Percentiles rank a stretch among this genome's conserved stretches.
Conservation (phyloP, 2,113 vertebrate genomes). For the Phoxinus phoxinus region DNA sequence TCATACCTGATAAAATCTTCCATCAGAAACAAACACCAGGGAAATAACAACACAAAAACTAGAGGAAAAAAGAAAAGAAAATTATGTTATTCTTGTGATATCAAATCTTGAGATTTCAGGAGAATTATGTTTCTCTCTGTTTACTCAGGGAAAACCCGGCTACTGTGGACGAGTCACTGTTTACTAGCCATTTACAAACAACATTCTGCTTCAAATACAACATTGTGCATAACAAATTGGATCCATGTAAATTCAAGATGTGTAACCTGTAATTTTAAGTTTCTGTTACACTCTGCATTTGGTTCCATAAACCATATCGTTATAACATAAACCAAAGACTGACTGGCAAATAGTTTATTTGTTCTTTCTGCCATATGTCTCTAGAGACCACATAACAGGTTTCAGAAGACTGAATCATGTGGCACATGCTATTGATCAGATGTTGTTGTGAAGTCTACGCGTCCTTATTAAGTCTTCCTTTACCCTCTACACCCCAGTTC, state of each 20-base stretch:
- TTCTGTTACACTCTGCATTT: not conserved
- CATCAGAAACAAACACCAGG: constrained; percentile 35
- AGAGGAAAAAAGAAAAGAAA: not conserved
- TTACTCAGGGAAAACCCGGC: not conserved
- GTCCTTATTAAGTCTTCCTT: constrained; percentile 22
- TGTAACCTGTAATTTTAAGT: constrained; percentile 12
- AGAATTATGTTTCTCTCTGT: not conserved
- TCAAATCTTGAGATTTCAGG: constrained; percentile 1
- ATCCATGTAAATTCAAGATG: not conserved
- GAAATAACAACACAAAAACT: constrained; percentile 5
- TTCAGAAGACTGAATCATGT: not conserved
- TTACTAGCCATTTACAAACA: constrained; percentile 18
- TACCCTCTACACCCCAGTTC: constrained; percentile 40
- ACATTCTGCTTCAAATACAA: constrained; percentile 3
- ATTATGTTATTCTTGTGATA: not conserved
- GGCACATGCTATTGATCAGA: constrained; percentile 51
- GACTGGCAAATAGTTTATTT: constrained; percentile 32
- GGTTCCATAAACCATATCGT: not conserved
- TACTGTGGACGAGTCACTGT: not conserved
- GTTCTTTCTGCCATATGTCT: constrained; percentile 17
- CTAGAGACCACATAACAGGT: constrained; percentile 40
- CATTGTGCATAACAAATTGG: not conserved
- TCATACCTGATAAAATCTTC: constrained; percentile 30
- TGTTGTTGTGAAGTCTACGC: not conserved
- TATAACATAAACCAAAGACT: constrained; percentile 18